Percentiles rank a stretch among this genome's conserved stretches.
Conservation (phyloP, 2,113 vertebrate species). For the Felis chaus region DNA sequence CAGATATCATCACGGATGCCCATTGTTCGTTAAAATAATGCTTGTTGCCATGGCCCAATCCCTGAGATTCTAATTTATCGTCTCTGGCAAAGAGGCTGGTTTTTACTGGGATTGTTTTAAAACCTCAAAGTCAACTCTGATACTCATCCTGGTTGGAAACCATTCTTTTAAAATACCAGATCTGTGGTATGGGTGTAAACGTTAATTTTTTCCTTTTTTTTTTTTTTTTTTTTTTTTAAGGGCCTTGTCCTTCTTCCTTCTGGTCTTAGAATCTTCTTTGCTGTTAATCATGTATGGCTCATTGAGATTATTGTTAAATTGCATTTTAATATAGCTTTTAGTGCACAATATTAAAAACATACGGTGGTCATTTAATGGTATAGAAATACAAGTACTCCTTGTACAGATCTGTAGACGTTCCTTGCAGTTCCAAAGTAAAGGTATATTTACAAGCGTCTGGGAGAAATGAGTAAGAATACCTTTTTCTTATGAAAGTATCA, state of each 20-base stretch:
- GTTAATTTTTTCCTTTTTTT: neutral
- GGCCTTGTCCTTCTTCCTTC: neutral
- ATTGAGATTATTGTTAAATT: constrained; percentile 6
- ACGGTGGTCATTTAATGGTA: neutral
- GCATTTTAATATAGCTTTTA: neutral
- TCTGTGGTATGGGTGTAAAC: neutral
- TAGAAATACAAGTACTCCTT: neutral
- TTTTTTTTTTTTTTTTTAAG: neutral
- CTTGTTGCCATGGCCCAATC: neutral
- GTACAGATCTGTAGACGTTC: neutral
- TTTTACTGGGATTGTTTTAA: neutral
- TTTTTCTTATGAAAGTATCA: constrained; percentile 55
- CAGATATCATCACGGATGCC: neutral
- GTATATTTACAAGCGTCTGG: constrained; percentile 36
- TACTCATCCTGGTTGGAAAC: neutral
- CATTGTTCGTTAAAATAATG: neutral
- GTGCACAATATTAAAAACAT: constrained; percentile 10
- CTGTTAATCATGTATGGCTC: neutral
- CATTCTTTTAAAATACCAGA: neutral
- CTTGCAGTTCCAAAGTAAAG: neutral
- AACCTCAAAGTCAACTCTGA: neutral
- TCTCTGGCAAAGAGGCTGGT: neutral
- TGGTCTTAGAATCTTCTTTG: neutral
- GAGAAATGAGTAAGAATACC: constrained; percentile 16
- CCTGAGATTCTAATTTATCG: neutral